phyloP scores from a whole-genome alignment of 2,888 invertebrate species.

The Mesorhabditis spiculigera region DNA sequence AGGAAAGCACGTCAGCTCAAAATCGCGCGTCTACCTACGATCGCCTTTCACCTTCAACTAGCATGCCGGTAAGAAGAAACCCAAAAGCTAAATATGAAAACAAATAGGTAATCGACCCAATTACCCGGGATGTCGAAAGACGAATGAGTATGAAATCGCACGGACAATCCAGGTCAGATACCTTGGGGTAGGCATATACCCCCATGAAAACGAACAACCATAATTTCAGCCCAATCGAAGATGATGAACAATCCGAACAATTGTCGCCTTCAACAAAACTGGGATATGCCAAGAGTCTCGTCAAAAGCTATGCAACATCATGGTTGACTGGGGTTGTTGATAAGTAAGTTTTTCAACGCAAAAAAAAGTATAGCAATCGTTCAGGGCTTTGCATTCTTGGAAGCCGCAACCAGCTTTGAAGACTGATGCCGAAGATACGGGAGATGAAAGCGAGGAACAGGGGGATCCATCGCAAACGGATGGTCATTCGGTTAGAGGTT shows the following conservation, averaged over 20 bases:
- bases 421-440: constrained; percentile 18
- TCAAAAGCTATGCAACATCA: not conserved
- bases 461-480: constrained; percentile 9
- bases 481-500: not conserved
- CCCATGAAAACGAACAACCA: not conserved
- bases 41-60: not conserved
- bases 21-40: too few species aligned
- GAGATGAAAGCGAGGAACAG: constrained; percentile 27
- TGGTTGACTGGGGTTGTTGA: not conserved
- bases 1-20: too few species aligned
- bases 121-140: constrained; percentile 52
- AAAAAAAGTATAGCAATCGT: not conserved
- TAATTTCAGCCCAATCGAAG: not conserved
- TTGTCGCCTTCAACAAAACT: not conserved
- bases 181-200: not conserved
- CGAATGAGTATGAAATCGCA: constrained; percentile 52
- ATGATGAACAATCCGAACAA: constrained; percentile 2
- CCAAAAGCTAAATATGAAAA: constrained; percentile 19
- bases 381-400: not conserved
- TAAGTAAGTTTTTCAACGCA: not conserved
- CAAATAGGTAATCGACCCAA: constrained; percentile 43
- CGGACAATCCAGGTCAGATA: constrained; percentile 16
- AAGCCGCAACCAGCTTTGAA: not conserved
- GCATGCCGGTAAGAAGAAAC: constrained; percentile 12
- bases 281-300: not conserved